Percentiles rank a stretch among this genome's conserved stretches.
Conservation (phyloP, 1,140 invertebrate genomes). For the Matsumurasca onukii region DNA sequence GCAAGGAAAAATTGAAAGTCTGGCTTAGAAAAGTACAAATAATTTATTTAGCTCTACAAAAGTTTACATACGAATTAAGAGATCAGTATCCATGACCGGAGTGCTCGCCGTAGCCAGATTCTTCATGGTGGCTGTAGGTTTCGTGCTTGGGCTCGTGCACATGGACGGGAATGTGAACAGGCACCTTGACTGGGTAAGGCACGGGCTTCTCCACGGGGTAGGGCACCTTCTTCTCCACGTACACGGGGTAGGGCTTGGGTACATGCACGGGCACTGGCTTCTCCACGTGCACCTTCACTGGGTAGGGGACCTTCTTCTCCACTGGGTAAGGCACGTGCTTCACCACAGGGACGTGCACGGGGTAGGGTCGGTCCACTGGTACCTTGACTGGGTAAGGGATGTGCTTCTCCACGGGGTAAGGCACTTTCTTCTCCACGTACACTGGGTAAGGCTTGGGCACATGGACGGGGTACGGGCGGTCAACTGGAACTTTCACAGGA, state of each 20-base stretch:
- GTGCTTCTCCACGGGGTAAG: slow-evolving; percentile 52
- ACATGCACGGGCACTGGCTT: slow-evolving; percentile 40
- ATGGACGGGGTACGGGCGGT: slow-evolving; percentile 28
- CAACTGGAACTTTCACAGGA: slow-evolving; percentile 40
- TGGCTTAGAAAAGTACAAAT: too few species aligned
- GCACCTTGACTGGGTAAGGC: slow-evolving; percentile 59
- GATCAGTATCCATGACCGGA: too few species aligned
- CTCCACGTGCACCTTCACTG: slow-evolving; percentile 60
- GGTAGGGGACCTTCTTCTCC: slow-evolving; percentile 41
- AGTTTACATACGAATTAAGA: too few species aligned
- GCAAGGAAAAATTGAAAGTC: too few species aligned
- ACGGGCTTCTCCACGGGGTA: slow-evolving; percentile 63
- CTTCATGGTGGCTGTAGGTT: slow-evolving; percentile 1
- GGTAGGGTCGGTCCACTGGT: slow-evolving; percentile 55
- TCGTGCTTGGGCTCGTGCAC: slow-evolving; percentile 39
- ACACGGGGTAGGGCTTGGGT: slow-evolving; percentile 40
- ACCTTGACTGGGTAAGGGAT: slow-evolving; percentile 55
- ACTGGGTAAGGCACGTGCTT: slow-evolving; percentile 63
- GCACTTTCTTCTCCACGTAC: slow-evolving; percentile 30
- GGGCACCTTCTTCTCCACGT: slow-evolving; percentile 39
- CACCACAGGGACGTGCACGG: slow-evolving; percentile 48
- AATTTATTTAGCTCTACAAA: too few species aligned
- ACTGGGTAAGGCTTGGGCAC: slow-evolving; percentile 31
- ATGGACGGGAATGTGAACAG: slow-evolving; percentile 51
- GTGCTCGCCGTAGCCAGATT: not conserved